A percentile compares a stretch with the other conserved stretches of the same genome.
Evolutionary conservation across 2,113 vertebrate species (phyloP).

Genomic region (Drymodes brunneopygia): DNA sequence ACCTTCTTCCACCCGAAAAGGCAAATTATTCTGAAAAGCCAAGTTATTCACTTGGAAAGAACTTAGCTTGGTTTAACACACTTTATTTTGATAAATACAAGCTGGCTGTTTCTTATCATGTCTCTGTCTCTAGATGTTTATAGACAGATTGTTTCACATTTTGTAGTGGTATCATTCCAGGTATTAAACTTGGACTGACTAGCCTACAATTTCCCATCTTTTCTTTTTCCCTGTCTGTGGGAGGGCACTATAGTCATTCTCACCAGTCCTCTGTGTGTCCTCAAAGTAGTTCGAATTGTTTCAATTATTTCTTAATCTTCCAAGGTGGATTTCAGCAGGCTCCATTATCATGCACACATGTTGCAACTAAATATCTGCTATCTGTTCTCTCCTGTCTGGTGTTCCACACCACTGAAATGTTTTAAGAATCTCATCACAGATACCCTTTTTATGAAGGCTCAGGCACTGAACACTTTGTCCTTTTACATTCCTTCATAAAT

Average conservation of each 20-base stretch:
- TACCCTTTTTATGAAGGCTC: neutral
- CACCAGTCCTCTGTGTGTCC: neutral
- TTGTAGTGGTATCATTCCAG: neutral
- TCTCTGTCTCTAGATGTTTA: neutral
- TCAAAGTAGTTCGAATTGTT: neutral
- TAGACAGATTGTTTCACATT: neutral
- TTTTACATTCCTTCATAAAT: neutral
- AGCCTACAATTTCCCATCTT: neutral
- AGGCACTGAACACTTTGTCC: neutral
- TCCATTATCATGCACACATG: rapidly evolving
- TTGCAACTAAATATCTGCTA: neutral
- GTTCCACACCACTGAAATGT: neutral
- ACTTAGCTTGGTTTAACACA: neutral
- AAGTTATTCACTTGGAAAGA: neutral
- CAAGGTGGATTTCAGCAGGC: neutral
- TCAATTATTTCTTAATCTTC: conserved; percentile 6
- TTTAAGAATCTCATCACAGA: neutral
- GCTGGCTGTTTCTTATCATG: neutral
- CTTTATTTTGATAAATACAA: neutral
- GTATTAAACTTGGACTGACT: neutral
- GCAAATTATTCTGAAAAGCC: neutral
- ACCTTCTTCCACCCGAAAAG: neutral
- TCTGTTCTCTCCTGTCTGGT: neutral
- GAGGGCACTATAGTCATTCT: neutral
- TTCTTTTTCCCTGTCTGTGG: neutral